These are phyloP conservation scores for Tursiops truncatus DNA, from an alignment of 2,113 vertebrate genomes.

Conservation along the genomic window DNA sequence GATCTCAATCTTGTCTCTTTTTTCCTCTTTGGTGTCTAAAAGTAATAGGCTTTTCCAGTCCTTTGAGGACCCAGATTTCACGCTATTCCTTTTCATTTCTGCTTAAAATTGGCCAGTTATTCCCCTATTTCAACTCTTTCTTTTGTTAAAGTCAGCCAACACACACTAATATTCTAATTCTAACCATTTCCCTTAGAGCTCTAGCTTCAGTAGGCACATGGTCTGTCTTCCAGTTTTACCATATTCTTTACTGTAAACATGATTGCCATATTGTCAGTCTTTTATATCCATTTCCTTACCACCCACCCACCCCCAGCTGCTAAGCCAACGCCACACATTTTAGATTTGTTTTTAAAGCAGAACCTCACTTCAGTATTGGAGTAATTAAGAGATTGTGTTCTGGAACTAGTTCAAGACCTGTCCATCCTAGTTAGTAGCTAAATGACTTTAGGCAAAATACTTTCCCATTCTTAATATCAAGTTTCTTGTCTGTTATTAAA, in stretches of 20 bases:
- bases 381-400: neutral
- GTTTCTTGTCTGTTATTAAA: slow-evolving; percentile 12
- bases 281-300: neutral
- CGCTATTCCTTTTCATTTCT: neutral
- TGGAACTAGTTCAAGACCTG: neutral
- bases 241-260: neutral
- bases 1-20: neutral
- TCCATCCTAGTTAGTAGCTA: neutral
- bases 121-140: neutral
- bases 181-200: neutral
- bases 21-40: neutral
- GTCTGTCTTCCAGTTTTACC: neutral
- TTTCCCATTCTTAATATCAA: slow-evolving; percentile 26
- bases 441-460: slow-evolving; percentile 27
- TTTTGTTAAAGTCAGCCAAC: neutral
- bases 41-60: neutral
- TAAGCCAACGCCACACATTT: neutral
- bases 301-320: neutral
- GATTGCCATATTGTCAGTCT: neutral
- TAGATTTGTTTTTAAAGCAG: neutral
- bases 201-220: neutral
- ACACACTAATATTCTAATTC: neutral
- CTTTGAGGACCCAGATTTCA: neutral
- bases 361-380: neutral
- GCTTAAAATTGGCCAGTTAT: neutral